A percentile compares a stretch with the other conserved stretches of the same genome.
Conservation (phyloP, 2,113 vertebrate genomes). For the Herpailurus yagouaroundi region DNA sequence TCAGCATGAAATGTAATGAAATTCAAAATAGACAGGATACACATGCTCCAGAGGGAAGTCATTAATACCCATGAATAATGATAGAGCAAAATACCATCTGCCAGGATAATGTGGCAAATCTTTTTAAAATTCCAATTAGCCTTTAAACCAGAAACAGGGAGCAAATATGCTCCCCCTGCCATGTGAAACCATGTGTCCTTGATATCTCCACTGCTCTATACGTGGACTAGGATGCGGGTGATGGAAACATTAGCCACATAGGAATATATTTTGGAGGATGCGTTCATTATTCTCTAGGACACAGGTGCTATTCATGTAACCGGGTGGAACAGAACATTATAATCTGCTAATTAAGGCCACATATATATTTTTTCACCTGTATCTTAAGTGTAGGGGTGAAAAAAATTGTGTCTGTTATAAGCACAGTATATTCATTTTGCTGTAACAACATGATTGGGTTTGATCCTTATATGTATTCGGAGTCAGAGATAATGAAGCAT, state of each 20-base stretch:
- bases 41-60: slow-evolving; percentile 77
- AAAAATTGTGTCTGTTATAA: background rate
- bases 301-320: background rate
- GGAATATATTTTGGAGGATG: slow-evolving; percentile 36
- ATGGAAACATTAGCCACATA: background rate
- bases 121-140: slow-evolving; percentile 79
- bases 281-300: slow-evolving; percentile 44
- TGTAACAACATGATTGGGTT: background rate
- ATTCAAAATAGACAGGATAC: slow-evolving; percentile 77
- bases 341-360: slow-evolving; percentile 53
- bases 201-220: slow-evolving; percentile 23
- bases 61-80: slow-evolving; percentile 81
- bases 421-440: slow-evolving; percentile 48
- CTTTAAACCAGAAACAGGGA: slow-evolving; percentile 65
- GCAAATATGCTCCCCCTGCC: background rate
- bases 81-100: slow-evolving; percentile 79
- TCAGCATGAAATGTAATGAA: slow-evolving; percentile 74
- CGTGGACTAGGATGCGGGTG: slow-evolving; percentile 25
- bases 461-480: slow-evolving; percentile 21
- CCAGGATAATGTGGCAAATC: slow-evolving; percentile 74
- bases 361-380: slow-evolving; percentile 39
- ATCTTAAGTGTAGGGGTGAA: background rate
- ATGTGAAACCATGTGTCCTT: slow-evolving; percentile 36
- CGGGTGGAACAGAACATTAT: background rate
- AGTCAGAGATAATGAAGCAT: slow-evolving; percentile 63